These are phyloP conservation scores for Sympetrum striolatum DNA, from an alignment of 2,888 invertebrate species.

Conservation along the genomic window DNA sequence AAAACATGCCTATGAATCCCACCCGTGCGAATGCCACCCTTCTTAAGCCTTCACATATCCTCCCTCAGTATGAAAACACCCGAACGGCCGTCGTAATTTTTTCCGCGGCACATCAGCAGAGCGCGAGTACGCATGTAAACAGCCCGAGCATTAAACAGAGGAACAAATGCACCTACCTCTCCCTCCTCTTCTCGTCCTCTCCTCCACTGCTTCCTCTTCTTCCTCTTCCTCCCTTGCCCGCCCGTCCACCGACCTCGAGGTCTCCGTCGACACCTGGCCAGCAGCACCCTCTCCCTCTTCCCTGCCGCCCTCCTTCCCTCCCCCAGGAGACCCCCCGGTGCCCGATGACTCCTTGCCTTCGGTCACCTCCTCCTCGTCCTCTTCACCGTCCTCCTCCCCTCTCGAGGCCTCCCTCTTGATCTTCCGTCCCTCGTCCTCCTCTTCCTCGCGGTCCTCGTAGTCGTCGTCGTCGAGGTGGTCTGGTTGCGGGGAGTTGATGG, in stretches of 20 bases:
- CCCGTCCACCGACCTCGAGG: not conserved
- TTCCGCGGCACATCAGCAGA: too few relatives aligned
- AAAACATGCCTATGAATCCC: too few relatives aligned
- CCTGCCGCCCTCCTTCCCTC: constrained; percentile 47
- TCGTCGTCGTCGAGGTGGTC: constrained; percentile 51
- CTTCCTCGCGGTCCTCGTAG: constrained; percentile 55
- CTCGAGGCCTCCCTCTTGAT: constrained; percentile 47
- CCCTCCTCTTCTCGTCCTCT: constrained; percentile 17
- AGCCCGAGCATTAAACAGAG: not conserved
- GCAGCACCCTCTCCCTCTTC: constrained; percentile 59
- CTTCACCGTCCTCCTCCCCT: constrained; percentile 59
- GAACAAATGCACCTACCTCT: not conserved
- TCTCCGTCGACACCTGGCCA: not conserved
- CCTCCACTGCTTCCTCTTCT: not conserved
- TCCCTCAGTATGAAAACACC: too few relatives aligned
- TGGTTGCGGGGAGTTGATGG: constrained; percentile 65
- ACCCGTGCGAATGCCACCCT: too few relatives aligned
- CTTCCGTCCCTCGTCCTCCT: constrained; percentile 52
- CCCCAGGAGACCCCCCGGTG: constrained; percentile 40
- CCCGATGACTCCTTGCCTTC: not conserved
- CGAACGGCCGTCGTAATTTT: too few relatives aligned
- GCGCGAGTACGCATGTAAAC: not conserved
- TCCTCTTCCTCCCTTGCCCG: not conserved
- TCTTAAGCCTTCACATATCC: too few relatives aligned
- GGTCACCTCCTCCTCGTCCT: not conserved